Conservation (phyloP, 2,113 vertebrate species). For the Erythrocercus mccallii region DNA sequence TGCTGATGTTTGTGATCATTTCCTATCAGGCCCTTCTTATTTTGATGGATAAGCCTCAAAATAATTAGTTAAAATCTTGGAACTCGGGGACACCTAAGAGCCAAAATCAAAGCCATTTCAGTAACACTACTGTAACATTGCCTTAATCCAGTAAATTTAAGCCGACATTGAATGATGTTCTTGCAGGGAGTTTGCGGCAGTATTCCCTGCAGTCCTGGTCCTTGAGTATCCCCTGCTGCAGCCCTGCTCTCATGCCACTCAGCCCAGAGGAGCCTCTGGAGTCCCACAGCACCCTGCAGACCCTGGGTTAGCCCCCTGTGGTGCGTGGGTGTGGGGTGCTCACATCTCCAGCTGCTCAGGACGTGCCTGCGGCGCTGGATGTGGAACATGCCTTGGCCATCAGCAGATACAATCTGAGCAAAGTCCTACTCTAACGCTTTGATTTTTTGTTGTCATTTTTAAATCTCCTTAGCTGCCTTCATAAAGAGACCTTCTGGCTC, state of each 20-base stretch:
- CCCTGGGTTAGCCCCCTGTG: accelerated
- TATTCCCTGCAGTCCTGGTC: not conserved
- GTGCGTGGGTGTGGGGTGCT: not conserved
- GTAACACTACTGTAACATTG: not conserved
- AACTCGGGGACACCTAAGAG: not conserved
- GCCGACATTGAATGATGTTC: not conserved
- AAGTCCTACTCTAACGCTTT: not conserved
- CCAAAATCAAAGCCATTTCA: not conserved
- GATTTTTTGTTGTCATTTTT: not conserved
- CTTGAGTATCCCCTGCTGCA: not conserved
- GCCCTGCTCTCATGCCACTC: not conserved
- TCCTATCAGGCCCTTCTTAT: not conserved
- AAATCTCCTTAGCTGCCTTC: not conserved
- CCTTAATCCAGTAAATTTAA: not conserved
- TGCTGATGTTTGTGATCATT: slow-evolving; percentile 46
- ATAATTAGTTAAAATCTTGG: not conserved
- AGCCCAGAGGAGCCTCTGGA: not conserved
- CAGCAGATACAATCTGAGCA: not conserved
- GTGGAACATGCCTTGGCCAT: accelerated
- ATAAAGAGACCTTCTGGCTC: not conserved
- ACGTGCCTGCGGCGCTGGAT: not conserved
- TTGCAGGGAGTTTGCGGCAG: not conserved
- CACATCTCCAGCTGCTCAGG: not conserved
- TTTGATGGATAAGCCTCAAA: not conserved
- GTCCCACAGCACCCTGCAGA: not conserved